Evolutionary conservation across 2,797 vertebrate species (phyloP), one percentile per base, ranked within the genome.

Genomic region (Rhinoraja longicauda): DNA sequence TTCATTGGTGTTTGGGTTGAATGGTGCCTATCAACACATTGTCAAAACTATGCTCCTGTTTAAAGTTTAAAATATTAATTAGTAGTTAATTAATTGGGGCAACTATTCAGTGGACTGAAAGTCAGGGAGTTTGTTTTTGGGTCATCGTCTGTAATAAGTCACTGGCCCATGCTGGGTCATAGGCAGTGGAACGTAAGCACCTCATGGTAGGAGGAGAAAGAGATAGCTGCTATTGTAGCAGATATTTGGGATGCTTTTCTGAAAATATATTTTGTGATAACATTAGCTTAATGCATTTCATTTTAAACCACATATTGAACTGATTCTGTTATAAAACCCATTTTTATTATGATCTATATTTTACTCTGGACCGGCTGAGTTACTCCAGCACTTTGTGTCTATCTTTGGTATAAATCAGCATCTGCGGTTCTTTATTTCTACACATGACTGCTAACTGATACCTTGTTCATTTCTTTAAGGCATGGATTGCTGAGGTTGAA

Each of bases 401-500:
- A 53, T 53, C 45, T 53, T 53, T 53, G 45, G 45, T 53, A 53
- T 53, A 53, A 53, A 53, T 53, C 45, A 53, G 45, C 45, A 53
- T 53, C 45, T 53, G 45, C 45, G 53, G 45, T 53, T 53, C 45
- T 53, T 53, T 53, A 53, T 53, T 53, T 53, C 45, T 53, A 53
- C 4, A 53, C 45, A 53, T 88, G 82, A 88, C 8, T 36, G 7
- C 9, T 36, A 88, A 32, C 90, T 92, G 24, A 73, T 75, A 57
- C 36, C 75, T 57, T 57, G 93, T 92, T 75, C 90, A 93, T 93
- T 93, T 8, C 73, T 92, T 70, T 79, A 84, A 99, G 99, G 97
- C 97, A 1, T 99, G 99, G 99, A 96, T 99, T 62, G 97, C 98
- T 93, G 99, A 99, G 96, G 98, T 99, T 94, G 99, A 99, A 97